A percentile compares a stretch with the other conserved stretches of the same genome.
Conservation (phyloP, 2,888 invertebrate genomes). For the Scaptomyza cyrtandrae region DNA sequence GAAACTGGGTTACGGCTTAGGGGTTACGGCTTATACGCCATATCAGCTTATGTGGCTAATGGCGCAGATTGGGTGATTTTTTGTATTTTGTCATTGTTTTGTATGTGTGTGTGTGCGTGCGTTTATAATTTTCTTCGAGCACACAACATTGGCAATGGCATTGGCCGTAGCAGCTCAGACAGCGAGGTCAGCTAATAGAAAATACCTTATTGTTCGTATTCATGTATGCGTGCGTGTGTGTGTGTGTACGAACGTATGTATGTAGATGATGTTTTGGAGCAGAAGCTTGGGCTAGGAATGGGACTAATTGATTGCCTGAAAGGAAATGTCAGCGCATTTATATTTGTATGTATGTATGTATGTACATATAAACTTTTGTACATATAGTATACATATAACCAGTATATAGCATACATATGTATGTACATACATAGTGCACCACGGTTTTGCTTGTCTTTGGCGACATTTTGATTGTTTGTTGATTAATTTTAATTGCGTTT, state of each 20-base stretch:
- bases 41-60: conserved; percentile 74
- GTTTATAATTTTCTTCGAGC: conserved; percentile 11
- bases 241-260: not conserved
- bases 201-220: conserved; percentile 21
- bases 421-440: conserved; percentile 5
- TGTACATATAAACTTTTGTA: not conserved
- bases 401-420: not conserved
- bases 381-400: no score
- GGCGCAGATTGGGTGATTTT: conserved; percentile 62
- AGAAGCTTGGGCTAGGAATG: conserved; percentile 16
- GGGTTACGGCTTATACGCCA: conserved; percentile 57
- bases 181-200: conserved; percentile 56
- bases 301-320: conserved; percentile 56
- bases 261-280: conserved; percentile 13
- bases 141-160: conserved; percentile 54
- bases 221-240: not conserved
- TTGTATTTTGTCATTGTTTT: not conserved
- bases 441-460: conserved; percentile 26
- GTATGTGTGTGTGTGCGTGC: conserved; percentile 1
- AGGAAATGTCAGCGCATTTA: conserved; percentile 16
- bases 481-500: conserved; percentile 66
- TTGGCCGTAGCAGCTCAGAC: conserved; percentile 45
- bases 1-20: conserved; percentile 76
- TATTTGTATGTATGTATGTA: not conserved
- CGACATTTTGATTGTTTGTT: conserved; percentile 71